Base-by-base conservation (phyloP, 1,140 invertebrate species). In the Nylanderia fulva region DNA sequence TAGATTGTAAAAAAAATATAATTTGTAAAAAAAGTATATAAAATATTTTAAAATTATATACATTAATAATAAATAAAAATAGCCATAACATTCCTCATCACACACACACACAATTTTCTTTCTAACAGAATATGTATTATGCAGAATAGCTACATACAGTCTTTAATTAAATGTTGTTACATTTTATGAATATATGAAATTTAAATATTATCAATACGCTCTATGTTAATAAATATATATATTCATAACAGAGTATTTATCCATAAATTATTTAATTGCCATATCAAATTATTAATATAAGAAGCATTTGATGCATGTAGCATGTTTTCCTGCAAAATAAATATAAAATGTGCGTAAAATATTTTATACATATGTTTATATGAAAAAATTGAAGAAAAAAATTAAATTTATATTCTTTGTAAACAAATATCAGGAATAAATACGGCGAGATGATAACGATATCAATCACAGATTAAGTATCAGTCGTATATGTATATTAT, bases 391-490 rank as follows among this genome's bases (percentile, higher is more conserved):
- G 33, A 18, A 77, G 5, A 2, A 69, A 9, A 24, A 36, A 54
- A 48, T 36, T 24, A 39, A 71, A 58, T 13, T 56, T 39, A 18
- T 79, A 68, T 56, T 69, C 1, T 2, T 71, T 11, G 24, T 71
- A 71, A 58, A 71, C 9, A 71, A 42, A 80, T 71, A 56, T 69
- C 45, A 68, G 29, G 8, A 64, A 63, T 64, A 9, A 66, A 69
- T 80, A 3, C 21, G 21, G 52, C 21, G 15, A 54, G 48, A 79
- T 71, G 42, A n/a, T 0, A 52, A 54, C 29, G 7, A 69, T 69
- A 69, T 69, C 39, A 33, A 80, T 80, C 64, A 71, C 77, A 80
- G 48, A 56, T 80, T 71, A 71, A 56, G 7, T 36, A 13, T 80
- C 52, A 56, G 24, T 80, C 52, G 7, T 42, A 71, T 15, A 48